These are phyloP conservation scores for Parauchenoglanis punctatus DNA, from an alignment of 2,797 vertebrate species.

Conservation along the genomic window DNA sequence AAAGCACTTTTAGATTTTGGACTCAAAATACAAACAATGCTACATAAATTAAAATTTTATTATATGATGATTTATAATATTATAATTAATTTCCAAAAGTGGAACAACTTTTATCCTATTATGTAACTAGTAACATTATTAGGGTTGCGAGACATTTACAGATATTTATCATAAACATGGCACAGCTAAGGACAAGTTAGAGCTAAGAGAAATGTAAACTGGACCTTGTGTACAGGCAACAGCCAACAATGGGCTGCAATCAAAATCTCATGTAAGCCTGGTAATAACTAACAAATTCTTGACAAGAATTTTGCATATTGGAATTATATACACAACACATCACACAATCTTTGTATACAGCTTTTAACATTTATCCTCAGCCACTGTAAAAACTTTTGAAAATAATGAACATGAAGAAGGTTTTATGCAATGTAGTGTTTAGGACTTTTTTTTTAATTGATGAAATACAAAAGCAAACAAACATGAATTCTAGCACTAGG, in stretches of 20 bases:
- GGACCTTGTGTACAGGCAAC: not conserved
- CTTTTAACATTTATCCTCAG: not conserved
- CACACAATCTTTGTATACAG: too few relatives aligned
- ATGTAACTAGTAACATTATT: not conserved
- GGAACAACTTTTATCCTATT: not conserved
- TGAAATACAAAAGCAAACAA: not conserved
- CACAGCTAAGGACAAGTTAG: not conserved
- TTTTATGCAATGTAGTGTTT: not conserved
- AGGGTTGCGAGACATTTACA: not conserved
- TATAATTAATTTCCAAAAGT: not conserved
- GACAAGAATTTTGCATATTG: not conserved
- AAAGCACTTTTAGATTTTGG: not conserved
- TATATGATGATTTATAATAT: not conserved
- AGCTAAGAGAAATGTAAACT: not conserved
- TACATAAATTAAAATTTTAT: not conserved
- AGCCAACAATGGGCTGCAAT: not conserved
- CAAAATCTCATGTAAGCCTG: not conserved
- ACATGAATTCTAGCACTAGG: not conserved
- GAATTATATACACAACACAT: not conserved
- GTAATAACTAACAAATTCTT: not conserved
- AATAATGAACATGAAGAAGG: not conserved
- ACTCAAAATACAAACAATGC: not conserved
- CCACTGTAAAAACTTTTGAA: not conserved
- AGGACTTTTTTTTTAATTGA: not conserved
- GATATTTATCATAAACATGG: not conserved